A percentile compares a stretch with the other conserved stretches of the same genome.
These are phyloP conservation scores for Euphydryas editha DNA, from an alignment of 2,888 invertebrate species.

Conservation along the genomic window DNA sequence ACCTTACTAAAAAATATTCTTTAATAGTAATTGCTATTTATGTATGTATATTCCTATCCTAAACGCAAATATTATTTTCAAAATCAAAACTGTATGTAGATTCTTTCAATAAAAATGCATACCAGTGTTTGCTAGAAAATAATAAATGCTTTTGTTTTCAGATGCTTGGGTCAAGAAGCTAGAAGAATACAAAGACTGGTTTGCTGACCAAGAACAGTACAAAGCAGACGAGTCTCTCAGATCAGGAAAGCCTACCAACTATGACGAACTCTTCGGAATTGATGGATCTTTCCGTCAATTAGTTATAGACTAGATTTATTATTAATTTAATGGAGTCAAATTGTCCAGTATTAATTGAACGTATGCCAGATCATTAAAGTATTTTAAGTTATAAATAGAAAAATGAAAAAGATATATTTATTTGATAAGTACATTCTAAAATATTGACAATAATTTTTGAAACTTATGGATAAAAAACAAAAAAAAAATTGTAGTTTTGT, in stretches of 20 bases:
- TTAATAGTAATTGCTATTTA: too few relatives aligned
- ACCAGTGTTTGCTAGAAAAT: background rate
- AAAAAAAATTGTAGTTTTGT: background rate
- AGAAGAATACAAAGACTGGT: constrained; percentile 91
- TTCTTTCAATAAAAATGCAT: too few relatives aligned
- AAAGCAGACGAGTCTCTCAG: constrained; percentile 92
- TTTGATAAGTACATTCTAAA: background rate
- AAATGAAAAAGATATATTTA: constrained; percentile 8
- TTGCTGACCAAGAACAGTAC: constrained; percentile 89
- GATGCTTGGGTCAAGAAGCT: constrained; percentile 92
- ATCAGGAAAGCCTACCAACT: constrained; percentile 93
- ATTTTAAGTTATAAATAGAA: background rate
- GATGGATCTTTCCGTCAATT: constrained; percentile 95
- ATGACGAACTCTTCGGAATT: constrained; percentile 94
- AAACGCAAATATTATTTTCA: too few relatives aligned
- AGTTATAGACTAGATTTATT: constrained; percentile 86
- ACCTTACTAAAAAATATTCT: too few relatives aligned
- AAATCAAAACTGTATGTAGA: too few relatives aligned
- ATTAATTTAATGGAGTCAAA: background rate
- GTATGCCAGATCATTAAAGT: background rate
- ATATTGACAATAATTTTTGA: background rate
- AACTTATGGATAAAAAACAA: background rate
- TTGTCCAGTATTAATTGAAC: constrained; percentile 11
- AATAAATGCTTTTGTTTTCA: constrained; percentile 57
- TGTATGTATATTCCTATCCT: too few relatives aligned